Evolutionary conservation across 2,113 vertebrate genomes (phyloP).

Genomic region (Crotalus viridis): DNA sequence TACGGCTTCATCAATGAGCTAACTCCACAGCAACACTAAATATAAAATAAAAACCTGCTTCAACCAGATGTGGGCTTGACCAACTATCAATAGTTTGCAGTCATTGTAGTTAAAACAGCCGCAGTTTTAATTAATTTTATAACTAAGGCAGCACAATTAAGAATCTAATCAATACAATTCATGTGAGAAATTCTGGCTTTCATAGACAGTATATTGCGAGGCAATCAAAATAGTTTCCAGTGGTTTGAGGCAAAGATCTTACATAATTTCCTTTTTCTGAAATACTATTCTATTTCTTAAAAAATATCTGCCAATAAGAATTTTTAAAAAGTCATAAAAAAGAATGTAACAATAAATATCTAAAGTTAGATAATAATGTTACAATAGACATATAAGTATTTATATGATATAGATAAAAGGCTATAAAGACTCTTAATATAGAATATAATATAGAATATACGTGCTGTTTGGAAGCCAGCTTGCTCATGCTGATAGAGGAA

Average conservation of each 20-base stretch:
- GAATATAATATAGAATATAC: not conserved
- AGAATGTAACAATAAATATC: slow-evolving; percentile 23
- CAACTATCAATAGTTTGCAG: slow-evolving; percentile 38
- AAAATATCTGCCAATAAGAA: not conserved
- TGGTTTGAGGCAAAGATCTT: not conserved
- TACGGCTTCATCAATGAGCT: slow-evolving; percentile 32
- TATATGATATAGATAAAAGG: not conserved
- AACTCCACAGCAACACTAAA: slow-evolving; percentile 31
- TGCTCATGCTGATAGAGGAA: not conserved
- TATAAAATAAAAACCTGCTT: slow-evolving; percentile 10
- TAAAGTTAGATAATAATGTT: slow-evolving; percentile 10
- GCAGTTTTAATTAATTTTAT: slow-evolving; percentile 32
- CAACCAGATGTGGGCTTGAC: slow-evolving; percentile 39
- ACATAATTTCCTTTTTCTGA: not conserved
- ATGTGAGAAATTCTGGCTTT: not conserved
- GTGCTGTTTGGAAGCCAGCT: not conserved
- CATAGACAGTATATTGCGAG: not conserved
- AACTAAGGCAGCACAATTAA: slow-evolving; percentile 39
- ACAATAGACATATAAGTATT: not conserved
- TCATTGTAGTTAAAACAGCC: not conserved
- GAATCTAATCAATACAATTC: slow-evolving; percentile 15
- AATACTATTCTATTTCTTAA: not conserved
- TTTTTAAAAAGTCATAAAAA: not conserved
- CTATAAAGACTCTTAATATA: not conserved
- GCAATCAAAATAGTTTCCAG: not conserved